These are phyloP conservation scores for Scrobipalpa costella DNA, from an alignment of 2,888 invertebrate genomes.

Conservation along the genomic window DNA sequence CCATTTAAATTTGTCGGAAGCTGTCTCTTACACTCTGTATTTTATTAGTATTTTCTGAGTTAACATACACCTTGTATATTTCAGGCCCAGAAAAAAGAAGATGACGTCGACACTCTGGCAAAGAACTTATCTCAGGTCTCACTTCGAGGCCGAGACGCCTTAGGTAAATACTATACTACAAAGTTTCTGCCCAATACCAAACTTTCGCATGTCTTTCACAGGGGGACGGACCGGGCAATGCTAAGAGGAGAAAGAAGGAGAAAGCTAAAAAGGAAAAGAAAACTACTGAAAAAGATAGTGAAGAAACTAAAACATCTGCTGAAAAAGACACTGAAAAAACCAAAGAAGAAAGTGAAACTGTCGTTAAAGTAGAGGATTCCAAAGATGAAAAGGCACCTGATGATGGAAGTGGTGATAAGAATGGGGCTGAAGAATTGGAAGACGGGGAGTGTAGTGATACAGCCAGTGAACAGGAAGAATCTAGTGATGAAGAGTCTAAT, in stretches of 20 bases:
- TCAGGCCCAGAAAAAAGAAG: constrained; percentile 63
- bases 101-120: constrained; percentile 71
- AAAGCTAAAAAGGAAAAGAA: constrained; percentile 34
- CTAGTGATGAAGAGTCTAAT: constrained; percentile 52
- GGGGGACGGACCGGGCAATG: constrained; percentile 55
- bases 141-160: constrained; percentile 69
- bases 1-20: too few species aligned
- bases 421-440: constrained; percentile 66
- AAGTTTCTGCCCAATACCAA: constrained; percentile 67
- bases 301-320: constrained; percentile 24
- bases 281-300: constrained; percentile 28
- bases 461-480: constrained; percentile 43
- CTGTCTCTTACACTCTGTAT: too few species aligned
- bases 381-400: not conserved
- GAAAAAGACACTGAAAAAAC: constrained; percentile 21
- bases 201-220: constrained; percentile 70
- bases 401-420: constrained; percentile 34
- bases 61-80: constrained; percentile 38
- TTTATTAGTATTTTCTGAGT: not conserved
- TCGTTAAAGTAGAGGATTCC: not conserved
- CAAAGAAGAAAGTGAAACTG: constrained; percentile 19
- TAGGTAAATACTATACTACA: constrained; percentile 74
- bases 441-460: constrained; percentile 86
- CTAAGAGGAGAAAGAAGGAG: constrained; percentile 45
- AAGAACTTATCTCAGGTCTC: constrained; percentile 77